phyloP scores from a whole-genome alignment of 2,113 vertebrate genomes.

The Xenopus borealis region DNA sequence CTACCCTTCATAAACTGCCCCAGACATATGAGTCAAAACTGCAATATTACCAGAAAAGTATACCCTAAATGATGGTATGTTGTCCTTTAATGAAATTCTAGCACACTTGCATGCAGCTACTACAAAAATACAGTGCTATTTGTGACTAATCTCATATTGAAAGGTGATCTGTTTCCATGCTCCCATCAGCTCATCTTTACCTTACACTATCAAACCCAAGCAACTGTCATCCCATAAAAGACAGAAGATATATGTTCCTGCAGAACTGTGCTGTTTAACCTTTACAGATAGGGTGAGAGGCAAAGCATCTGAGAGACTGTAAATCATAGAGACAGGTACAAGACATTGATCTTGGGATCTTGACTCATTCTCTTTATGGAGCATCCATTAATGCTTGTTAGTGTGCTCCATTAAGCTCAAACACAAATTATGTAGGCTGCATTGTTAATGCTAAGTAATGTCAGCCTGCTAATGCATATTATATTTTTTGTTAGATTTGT shows the following conservation, averaged over 20 bases:
- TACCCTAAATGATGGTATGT: no score
- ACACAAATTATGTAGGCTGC: background rate
- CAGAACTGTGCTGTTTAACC: conserved; percentile 11
- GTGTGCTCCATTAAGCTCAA: background rate
- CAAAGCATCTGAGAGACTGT: conserved; percentile 5
- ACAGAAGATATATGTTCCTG: conserved; percentile 17
- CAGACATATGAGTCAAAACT: no score
- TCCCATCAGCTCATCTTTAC: conserved; percentile 12
- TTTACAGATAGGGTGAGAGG: conserved; percentile 13
- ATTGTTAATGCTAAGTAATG: no score
- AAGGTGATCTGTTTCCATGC: background rate
- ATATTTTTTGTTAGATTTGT: no score
- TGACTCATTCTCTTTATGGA: background rate
- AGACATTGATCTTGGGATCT: conserved; percentile 14
- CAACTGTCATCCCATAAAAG: conserved; percentile 12
- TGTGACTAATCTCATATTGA: background rate
- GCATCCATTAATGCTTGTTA: background rate
- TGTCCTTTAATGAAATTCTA: no score
- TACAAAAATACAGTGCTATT: no score
- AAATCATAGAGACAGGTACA: conserved; percentile 20
- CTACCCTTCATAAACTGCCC: no score
- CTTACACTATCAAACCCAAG: conserved; percentile 2
- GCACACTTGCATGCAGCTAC: no score
- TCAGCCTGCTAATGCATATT: no score
- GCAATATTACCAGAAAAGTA: no score